Evolutionary conservation across 2,113 vertebrate species (phyloP).

Genomic region (Heptranchias perlo): DNA sequence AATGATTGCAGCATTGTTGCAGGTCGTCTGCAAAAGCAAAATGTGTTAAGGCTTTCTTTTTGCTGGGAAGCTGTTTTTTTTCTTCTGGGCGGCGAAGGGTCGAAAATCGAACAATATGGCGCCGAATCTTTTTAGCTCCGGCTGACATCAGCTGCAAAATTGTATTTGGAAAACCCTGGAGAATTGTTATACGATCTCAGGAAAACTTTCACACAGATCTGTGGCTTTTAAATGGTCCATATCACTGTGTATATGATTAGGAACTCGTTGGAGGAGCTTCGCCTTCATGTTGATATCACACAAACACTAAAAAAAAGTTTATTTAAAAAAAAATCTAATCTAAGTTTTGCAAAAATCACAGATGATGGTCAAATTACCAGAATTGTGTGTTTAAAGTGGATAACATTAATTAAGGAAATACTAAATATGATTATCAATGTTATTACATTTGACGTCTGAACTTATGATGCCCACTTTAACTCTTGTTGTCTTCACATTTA

Average conservation of each 20-base stretch:
- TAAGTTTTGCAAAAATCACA: not conserved
- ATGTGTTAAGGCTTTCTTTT: not conserved
- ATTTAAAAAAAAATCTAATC: not conserved
- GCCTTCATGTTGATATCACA: slow-evolving; percentile 32
- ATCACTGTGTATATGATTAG: slow-evolving; percentile 48
- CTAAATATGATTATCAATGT: not conserved
- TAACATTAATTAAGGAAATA: not conserved
- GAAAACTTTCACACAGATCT: slow-evolving; percentile 49
- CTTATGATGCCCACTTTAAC: not conserved
- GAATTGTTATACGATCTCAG: slow-evolving; percentile 45
- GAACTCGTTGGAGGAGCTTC: slow-evolving; percentile 46
- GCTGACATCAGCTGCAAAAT: slow-evolving; percentile 47
- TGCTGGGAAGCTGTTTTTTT: not conserved
- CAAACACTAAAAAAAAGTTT: not conserved
- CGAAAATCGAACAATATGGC: slow-evolving; percentile 45
- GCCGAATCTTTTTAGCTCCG: not conserved
- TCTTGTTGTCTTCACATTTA: not conserved
- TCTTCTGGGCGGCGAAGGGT: not conserved
- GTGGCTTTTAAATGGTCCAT: slow-evolving; percentile 51
- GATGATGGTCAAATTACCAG: no score
- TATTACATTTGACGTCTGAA: not conserved
- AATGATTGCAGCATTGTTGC: not conserved
- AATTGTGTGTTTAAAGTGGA: not conserved
- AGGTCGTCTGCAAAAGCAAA: not conserved
- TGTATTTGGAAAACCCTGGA: slow-evolving; percentile 43